A percentile compares a stretch with the other conserved stretches of the same genome.
phyloP scores from a whole-genome alignment of 2,113 vertebrate species.

The Rissa tridactyla region DNA sequence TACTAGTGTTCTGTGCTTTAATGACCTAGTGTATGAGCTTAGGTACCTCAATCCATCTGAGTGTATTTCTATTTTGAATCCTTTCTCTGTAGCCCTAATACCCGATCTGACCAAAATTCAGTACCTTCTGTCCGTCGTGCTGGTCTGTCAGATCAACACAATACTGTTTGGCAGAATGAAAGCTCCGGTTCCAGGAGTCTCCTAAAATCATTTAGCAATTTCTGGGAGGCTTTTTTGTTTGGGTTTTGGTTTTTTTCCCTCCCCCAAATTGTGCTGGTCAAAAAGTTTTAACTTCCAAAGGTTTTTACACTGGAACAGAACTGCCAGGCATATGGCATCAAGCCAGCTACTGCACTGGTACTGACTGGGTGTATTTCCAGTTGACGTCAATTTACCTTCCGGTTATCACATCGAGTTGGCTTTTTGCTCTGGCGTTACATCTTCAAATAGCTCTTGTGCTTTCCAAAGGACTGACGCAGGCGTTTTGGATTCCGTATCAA shows the following conservation, averaged over 20 bases:
- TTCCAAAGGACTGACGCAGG: slow-evolving; percentile 36
- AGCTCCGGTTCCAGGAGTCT: not conserved
- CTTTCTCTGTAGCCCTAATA: not conserved
- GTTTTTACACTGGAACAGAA: not conserved
- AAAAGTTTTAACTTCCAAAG: not conserved
- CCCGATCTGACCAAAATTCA: not conserved
- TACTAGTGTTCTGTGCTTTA: not conserved
- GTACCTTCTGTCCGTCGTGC: not conserved
- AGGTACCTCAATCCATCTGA: not conserved
- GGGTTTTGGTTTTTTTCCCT: not conserved
- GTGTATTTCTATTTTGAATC: not conserved
- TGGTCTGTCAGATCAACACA: accelerated
- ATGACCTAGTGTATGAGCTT: not conserved
- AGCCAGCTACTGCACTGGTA: not conserved
- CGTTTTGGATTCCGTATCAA: slow-evolving; percentile 16
- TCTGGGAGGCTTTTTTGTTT: not conserved
- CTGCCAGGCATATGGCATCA: not conserved
- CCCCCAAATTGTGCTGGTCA: not conserved
- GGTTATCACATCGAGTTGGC: slow-evolving; percentile 30
- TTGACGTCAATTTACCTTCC: slow-evolving; percentile 45
- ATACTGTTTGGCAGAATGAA: not conserved
- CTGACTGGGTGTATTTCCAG: slow-evolving; percentile 24
- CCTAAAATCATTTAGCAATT: not conserved
- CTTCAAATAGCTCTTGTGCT: slow-evolving; percentile 25
- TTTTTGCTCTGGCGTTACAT: slow-evolving; percentile 38